Evolutionary conservation across 2,797 vertebrate genomes (phyloP).

Genomic region (Hylomyscus alleni): DNA sequence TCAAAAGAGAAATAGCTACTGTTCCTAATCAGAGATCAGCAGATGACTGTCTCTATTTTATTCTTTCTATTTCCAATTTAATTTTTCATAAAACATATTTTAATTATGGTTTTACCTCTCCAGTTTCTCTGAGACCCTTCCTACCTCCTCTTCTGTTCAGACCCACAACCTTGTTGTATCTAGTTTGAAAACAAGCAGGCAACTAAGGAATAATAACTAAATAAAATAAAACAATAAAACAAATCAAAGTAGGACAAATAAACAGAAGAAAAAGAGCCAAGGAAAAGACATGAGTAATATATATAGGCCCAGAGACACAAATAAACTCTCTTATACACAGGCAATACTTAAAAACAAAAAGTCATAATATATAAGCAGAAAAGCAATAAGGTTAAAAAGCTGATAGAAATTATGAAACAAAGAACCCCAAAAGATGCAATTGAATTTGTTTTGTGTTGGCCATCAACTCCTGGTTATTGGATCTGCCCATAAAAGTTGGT

Average conservation of each 20-base stretch:
- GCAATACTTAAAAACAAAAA: no score
- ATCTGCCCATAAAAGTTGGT: background rate
- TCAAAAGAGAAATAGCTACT: background rate
- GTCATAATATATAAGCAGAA: no score
- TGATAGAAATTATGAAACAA: background rate
- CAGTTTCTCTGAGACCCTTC: background rate
- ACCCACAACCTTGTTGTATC: no score
- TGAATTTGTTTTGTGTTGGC: background rate
- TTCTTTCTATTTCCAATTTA: background rate
- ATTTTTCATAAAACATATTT: background rate
- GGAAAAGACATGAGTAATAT: background rate
- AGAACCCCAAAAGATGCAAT: background rate
- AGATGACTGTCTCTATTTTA: background rate
- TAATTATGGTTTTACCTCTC: background rate
- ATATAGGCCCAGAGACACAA: background rate
- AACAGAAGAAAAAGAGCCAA: background rate
- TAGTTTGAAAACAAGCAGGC: background rate
- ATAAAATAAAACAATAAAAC: background rate
- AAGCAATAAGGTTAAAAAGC: background rate
- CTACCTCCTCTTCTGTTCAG: background rate
- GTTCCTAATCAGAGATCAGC: background rate
- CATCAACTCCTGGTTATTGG: no score
- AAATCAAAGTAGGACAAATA: background rate
- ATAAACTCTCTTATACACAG: background rate
- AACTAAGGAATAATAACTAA: background rate